A percentile compares a stretch with the other conserved stretches of the same genome.
Conservation (phyloP, 2,888 invertebrate genomes). For the Cecidostiba fungosa region DNA sequence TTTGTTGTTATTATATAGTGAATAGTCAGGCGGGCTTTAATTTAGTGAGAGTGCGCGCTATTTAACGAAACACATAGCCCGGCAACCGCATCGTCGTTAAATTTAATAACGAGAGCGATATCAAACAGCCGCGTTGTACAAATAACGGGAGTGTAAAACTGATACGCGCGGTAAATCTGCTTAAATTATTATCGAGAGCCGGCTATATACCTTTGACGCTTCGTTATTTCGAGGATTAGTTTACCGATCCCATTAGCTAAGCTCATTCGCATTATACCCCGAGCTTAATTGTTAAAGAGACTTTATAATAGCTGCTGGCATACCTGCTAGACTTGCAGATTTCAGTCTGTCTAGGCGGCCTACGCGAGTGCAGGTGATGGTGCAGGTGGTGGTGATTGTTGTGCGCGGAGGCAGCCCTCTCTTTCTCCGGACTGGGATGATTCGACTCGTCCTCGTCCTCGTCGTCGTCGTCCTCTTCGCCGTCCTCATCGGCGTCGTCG, state of each 20-base stretch:
- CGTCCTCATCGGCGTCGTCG: slow-evolving; percentile 52
- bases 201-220: not conserved
- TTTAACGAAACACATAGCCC: not conserved
- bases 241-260: slow-evolving; percentile 28
- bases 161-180: not conserved
- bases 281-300: not conserved
- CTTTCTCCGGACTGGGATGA: slow-evolving; percentile 68
- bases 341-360: slow-evolving; percentile 72
- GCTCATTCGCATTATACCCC: not conserved
- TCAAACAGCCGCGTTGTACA: not conserved
- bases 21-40: not conserved
- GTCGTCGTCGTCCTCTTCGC: slow-evolving; percentile 61
- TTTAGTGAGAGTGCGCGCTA: not conserved
- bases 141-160: not conserved
- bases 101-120: not conserved
- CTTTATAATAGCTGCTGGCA: too few species aligned
- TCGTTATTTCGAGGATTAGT: slow-evolving; percentile 30
- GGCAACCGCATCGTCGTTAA: not conserved
- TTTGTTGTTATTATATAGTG: not conserved
- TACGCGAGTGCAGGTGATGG: slow-evolving; percentile 72
- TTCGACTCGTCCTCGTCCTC: slow-evolving; percentile 56
- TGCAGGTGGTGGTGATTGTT: slow-evolving; percentile 57
- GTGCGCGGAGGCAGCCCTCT: slow-evolving; percentile 67
- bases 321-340: slow-evolving; percentile 73
- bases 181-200: slow-evolving; percentile 6